Conservation (phyloP, 1,140 invertebrate genomes). For the Rhizoglyphus robini region DNA sequence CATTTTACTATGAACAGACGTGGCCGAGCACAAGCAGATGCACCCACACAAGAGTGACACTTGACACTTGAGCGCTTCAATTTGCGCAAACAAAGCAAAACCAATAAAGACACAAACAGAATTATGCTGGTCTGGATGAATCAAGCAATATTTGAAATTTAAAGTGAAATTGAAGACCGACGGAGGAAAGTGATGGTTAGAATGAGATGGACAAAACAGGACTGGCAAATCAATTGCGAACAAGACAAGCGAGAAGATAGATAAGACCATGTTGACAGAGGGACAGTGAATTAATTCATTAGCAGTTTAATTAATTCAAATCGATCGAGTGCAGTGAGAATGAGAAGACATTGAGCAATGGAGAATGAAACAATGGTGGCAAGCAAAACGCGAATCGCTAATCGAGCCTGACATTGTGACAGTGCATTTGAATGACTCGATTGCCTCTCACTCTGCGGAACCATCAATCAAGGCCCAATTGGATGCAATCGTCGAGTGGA, state of each 20-base stretch:
- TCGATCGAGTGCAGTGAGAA: not conserved
- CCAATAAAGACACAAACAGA: no score
- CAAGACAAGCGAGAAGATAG: not conserved
- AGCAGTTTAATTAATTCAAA: constrained; percentile 4
- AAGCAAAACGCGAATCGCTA: not conserved
- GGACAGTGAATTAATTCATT: constrained; percentile 7
- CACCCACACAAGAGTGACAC: no score
- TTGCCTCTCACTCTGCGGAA: not conserved
- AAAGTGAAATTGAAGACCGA: no score
- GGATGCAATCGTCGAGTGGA: not conserved
- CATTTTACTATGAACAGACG: no score
- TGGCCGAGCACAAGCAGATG: no score
- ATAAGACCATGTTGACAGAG: not conserved
- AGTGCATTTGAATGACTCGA: not conserved
- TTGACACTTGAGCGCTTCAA: no score
- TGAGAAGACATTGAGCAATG: not conserved
- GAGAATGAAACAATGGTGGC: not conserved
- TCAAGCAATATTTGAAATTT: no score
- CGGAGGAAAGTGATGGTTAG: no score
- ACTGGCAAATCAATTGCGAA: no score
- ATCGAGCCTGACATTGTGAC: not conserved
- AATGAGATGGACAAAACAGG: no score
- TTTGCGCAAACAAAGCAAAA: no score
- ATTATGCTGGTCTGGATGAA: no score
- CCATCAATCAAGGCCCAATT: not conserved